Base-by-base conservation (phyloP, 2,113 vertebrate genomes). In the Lasiurus borealis region DNA sequence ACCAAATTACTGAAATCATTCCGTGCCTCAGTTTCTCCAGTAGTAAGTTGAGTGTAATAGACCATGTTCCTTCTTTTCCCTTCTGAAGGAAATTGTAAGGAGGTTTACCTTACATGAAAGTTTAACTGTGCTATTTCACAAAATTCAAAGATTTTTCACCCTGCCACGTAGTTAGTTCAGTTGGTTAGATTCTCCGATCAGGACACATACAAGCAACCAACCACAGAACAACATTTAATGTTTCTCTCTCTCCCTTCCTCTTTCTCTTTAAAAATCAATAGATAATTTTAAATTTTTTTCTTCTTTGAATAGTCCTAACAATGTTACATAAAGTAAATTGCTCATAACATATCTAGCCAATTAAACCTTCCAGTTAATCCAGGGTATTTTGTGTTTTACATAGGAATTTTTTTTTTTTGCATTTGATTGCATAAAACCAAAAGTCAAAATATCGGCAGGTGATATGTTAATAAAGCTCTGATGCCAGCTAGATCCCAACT, bases 241-340 rank as follows among this genome's bases (percentile, higher is more conserved):
- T 66, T 66, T 66, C 29, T 31, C 62, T 64, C 62, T 64, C 31
- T n/a, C n/a, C n/a, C 64, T 66, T 66, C 64, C 64, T n/a, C 29
- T n/a, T 16, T 68, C 29, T 31, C 64, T 66, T 31, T 68, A n/a
- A 68, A n/a, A 68, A 68, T 66, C 29, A 31, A 31, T n/a, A 6
- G 13, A 66, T 31, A 68, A 68, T n/a, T n/a, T 64, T 18, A 66
- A 31, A 2, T 14, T 31, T 64, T 29, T 66, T 66, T 86, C 34
- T 81, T 86, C 34, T 81, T 88, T 75, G 19, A 85, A 40, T 29
- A 85, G 31, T 62, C 8, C 29, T 88, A 19, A 85, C 12, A 15
- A 23, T 48, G 52, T 52, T 64, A 46, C 66, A n/a, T 80, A 76
- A 88, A 91, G 59, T 77, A 88, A 88, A 77, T 80, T 92, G 73